Base-by-base conservation (phyloP, 2,113 vertebrate genomes). In the Rallus limicola region DNA sequence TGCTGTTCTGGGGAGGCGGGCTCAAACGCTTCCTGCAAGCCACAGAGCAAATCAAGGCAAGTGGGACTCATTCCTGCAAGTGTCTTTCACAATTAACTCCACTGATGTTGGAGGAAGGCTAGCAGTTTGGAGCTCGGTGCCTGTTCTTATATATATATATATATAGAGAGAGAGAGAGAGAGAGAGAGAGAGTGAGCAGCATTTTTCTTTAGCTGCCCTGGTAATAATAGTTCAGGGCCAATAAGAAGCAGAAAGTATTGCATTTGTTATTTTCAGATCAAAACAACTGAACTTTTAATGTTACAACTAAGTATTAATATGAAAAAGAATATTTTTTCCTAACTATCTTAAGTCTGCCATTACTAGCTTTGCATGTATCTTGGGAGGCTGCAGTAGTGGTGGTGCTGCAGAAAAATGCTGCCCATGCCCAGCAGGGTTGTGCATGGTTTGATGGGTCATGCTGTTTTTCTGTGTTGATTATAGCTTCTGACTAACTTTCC, bases 51-150 rank as follows among this genome's bases (percentile, higher is more conserved):
- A n/a, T 25, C n/a, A 7, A 0, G 38, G 23, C 3, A 0, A 3
- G 23, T 44, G 59, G 44, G 48, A 8, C 34, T 74, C 36, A 33
- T 44, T 74, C 25, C 64, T 69, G 77, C 59, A 19, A 72, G 81
- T 5, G 44, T 34, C 50, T 29, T 62, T 83, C 53, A 28, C 50
- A 14, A 0, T n/a, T 33, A 31, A 5, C 53, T 77, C 29, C 31
- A 5, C 58, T 83, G 23, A 16, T 52, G 46, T 1, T 44, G 60
- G 64, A 53, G 69, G 44, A 33, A 53, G 52, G 28, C 4, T 13
- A 36, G 38, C 34, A 33, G 34, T 40, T 88, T 6, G 25, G 13
- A 29, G 69, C 50, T 46, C 0, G 0, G 18, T n/a, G 21, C 34
- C 44, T 53, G 10, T 62, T 72, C 56, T 10, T 40, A 17, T 0